A percentile compares a stretch with the other conserved stretches of the same genome.
Conservation (phyloP, 1,140 invertebrate species). For the Drosophila eugracilis region DNA sequence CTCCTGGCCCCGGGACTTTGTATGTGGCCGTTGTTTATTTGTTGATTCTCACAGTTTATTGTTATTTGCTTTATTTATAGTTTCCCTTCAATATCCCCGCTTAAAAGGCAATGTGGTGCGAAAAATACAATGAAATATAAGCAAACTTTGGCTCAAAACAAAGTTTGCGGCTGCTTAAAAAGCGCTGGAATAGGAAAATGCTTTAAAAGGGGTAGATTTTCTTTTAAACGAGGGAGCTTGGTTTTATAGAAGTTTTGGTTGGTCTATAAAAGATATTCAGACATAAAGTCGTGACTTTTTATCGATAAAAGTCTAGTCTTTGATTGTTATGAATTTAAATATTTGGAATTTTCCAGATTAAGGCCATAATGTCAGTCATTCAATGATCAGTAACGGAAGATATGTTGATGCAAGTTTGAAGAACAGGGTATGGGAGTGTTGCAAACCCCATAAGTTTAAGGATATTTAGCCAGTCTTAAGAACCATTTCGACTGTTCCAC, state of each 20-base stretch:
- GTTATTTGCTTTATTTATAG: constrained; percentile 44
- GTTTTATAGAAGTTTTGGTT: background rate
- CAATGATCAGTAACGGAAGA: too few relatives aligned
- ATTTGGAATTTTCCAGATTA: too few relatives aligned
- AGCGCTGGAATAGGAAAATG: background rate
- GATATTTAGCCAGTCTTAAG: constrained; percentile 12
- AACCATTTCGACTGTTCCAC: constrained; percentile 26
- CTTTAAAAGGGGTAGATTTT: constrained; percentile 13
- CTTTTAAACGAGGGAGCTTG: background rate
- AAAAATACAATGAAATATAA: constrained; percentile 73
- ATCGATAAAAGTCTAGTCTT: too few relatives aligned
- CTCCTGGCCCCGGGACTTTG: constrained; percentile 32
- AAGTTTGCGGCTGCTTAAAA: constrained; percentile 38
- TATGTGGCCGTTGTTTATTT: constrained; percentile 37
- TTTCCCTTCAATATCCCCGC: constrained; percentile 51
- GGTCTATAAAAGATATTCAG: background rate
- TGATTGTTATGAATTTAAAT: too few relatives aligned
- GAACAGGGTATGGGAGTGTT: background rate
- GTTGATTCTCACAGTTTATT: constrained; percentile 35
- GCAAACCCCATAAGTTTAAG: background rate
- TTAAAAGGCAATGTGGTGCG: constrained; percentile 62
- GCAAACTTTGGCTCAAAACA: constrained; percentile 61
- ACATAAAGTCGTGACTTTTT: too few relatives aligned
- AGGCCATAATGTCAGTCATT: too few relatives aligned
- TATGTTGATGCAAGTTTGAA: background rate